These are phyloP conservation scores for Cyprinodon diabolis DNA, from an alignment of 2,797 vertebrate genomes.

Conservation along the genomic window DNA sequence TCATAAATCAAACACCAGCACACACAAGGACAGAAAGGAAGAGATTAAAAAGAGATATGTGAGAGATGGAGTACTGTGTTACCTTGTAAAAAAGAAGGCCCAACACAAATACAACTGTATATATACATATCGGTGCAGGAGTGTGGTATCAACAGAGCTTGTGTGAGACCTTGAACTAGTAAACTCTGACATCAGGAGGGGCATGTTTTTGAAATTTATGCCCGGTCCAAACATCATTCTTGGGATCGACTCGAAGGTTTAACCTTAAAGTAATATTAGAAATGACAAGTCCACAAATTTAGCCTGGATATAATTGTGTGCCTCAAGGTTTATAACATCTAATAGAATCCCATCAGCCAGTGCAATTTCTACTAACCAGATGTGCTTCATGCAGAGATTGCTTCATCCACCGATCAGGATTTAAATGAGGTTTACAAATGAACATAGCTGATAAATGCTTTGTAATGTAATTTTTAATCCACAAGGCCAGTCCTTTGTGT, in stretches of 20 bases:
- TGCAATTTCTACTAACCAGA: slow-evolving; percentile 59
- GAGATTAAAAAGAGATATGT: slow-evolving; percentile 78
- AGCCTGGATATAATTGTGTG: slow-evolving; percentile 32
- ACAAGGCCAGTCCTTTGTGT: slow-evolving; percentile 41
- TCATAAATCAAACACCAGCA: slow-evolving; percentile 73
- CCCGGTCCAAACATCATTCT: slow-evolving; percentile 49
- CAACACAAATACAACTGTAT: slow-evolving; percentile 23
- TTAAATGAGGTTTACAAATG: slow-evolving; percentile 70
- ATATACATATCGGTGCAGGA: slow-evolving; percentile 23
- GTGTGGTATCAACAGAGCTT: slow-evolving; percentile 18
- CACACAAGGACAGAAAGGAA: slow-evolving; percentile 68
- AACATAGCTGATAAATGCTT: slow-evolving; percentile 58
- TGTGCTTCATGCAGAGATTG: slow-evolving; percentile 64
- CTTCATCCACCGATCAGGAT: slow-evolving; percentile 65
- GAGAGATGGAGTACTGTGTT: slow-evolving; percentile 75
- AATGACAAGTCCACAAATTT: slow-evolving; percentile 61
- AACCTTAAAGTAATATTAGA: slow-evolving; percentile 64
- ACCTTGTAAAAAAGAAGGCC: slow-evolving; percentile 73
- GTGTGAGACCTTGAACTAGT: slow-evolving; percentile 67
- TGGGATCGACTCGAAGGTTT: slow-evolving; percentile 52
- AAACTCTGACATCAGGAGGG: slow-evolving; percentile 41
- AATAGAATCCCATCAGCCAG: slow-evolving; percentile 62
- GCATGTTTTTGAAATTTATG: slow-evolving; percentile 56
- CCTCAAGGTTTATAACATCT: slow-evolving; percentile 67
- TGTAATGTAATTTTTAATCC: slow-evolving; percentile 67